phyloP scores from a whole-genome alignment of 2,797 vertebrate species.

The Naso thynnoides region DNA sequence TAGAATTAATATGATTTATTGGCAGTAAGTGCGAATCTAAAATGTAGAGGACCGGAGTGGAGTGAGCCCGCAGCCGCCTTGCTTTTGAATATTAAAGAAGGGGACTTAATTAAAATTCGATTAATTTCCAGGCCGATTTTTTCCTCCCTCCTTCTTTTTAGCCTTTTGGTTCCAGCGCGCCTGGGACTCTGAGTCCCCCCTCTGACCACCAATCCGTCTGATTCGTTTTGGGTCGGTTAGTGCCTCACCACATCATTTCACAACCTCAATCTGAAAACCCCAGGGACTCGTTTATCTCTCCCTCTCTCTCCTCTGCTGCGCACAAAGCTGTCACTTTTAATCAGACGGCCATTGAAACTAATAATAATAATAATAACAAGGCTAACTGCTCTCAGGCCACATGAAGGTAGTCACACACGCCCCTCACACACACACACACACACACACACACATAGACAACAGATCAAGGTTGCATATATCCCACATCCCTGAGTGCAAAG shows the following conservation, averaged over 20 bases:
- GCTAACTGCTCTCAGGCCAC: constrained; percentile 50
- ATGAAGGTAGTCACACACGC: constrained; percentile 50
- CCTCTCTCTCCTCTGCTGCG: constrained; percentile 24
- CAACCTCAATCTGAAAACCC: constrained; percentile 71
- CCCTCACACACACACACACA: neutral
- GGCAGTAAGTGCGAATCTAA: constrained; percentile 73
- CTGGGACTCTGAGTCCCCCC: neutral
- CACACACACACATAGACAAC: constrained; percentile 27
- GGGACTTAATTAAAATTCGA: constrained; percentile 78
- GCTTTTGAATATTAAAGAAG: constrained; percentile 73
- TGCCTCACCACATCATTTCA: constrained; percentile 70
- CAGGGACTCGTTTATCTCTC: constrained; percentile 57
- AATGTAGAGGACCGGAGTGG: constrained; percentile 61
- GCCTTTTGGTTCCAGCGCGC: constrained; percentile 54
- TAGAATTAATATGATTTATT: constrained; percentile 73
- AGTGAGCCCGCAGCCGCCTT: constrained; percentile 63
- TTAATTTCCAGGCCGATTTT: constrained; percentile 67
- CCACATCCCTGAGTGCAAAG: too few species aligned
- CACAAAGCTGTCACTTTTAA: constrained; percentile 70
- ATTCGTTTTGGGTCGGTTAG: constrained; percentile 70
- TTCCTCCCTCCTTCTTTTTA: constrained; percentile 58
- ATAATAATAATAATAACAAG: constrained; percentile 57
- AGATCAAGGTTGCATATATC: constrained; percentile 48
- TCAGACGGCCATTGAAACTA: constrained; percentile 53
- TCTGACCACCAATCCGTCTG: constrained; percentile 72